phyloP scores from a whole-genome alignment of 2,797 vertebrate species.

The Protonibea diacanthus region DNA sequence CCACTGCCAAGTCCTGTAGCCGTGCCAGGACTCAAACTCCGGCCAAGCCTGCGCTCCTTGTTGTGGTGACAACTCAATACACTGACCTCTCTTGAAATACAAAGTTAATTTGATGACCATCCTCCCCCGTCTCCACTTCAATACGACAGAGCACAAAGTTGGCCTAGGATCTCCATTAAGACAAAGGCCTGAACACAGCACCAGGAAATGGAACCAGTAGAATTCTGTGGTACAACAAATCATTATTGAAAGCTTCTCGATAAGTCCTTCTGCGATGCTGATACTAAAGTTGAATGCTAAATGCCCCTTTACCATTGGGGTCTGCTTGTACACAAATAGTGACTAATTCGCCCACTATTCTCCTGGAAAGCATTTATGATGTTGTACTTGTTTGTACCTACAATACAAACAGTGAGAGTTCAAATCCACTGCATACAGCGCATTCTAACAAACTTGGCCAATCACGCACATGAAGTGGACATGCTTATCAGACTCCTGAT shows the following conservation, averaged over 20 bases:
- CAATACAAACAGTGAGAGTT: background rate
- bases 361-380: background rate
- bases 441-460: background rate
- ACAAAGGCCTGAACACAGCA: background rate
- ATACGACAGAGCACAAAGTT: constrained; percentile 26
- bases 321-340: background rate
- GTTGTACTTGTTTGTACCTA: background rate
- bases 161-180: constrained; percentile 5
- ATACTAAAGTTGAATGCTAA: background rate
- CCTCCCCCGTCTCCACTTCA: constrained; percentile 7
- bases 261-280: background rate
- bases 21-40: constrained; percentile 54
- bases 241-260: background rate
- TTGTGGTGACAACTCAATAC: constrained; percentile 62
- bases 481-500: background rate
- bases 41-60: constrained; percentile 55
- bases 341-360: too few relatives aligned
- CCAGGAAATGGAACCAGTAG: background rate
- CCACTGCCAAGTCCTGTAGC: constrained; percentile 55
- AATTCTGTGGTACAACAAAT: background rate
- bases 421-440: background rate
- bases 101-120: constrained; percentile 65
- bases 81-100: constrained; percentile 58
- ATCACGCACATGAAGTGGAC: background rate
- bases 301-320: background rate